phyloP scores from a whole-genome alignment of 1,140 invertebrate species.

The Drosophila triauraria region DNA sequence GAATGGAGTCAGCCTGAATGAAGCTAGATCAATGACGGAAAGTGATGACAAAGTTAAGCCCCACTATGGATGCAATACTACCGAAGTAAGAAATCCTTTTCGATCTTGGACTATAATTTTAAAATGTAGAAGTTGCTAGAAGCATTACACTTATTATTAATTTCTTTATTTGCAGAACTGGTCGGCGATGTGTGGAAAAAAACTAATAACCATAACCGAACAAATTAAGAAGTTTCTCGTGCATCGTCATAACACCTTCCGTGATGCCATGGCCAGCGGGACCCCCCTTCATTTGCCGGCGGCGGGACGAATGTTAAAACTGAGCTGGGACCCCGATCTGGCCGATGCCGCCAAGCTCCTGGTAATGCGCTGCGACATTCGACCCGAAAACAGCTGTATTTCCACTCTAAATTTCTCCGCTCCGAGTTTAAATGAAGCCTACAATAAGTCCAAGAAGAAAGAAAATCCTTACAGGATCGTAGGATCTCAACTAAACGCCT shows the following conservation, averaged over 20 bases:
- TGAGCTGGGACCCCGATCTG: too few relatives aligned
- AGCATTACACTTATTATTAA: not conserved
- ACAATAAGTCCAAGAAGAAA: not conserved
- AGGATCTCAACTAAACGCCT: not conserved
- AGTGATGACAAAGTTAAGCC: not conserved
- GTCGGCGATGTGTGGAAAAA: not conserved
- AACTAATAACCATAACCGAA: not conserved
- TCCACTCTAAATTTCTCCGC: not conserved
- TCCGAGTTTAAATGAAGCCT: not conserved
- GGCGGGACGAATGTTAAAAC: too few relatives aligned
- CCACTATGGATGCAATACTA: not conserved
- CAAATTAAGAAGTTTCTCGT: not conserved
- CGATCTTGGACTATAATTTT: too few relatives aligned
- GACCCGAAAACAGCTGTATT: not conserved
- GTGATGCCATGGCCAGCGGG: too few relatives aligned
- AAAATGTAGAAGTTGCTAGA: too few relatives aligned
- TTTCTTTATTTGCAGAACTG: not conserved
- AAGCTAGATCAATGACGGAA: too few relatives aligned
- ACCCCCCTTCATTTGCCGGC: too few relatives aligned
- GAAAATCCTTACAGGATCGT: not conserved
- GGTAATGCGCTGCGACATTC: constrained; percentile 1
- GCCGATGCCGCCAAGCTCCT: not conserved
- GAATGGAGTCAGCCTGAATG: too few relatives aligned
- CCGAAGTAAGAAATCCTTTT: too few relatives aligned
- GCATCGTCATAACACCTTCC: too few relatives aligned